Evolutionary conservation across 2,797 vertebrate genomes (phyloP).

Genomic region (Syndactyla subalaris): DNA sequence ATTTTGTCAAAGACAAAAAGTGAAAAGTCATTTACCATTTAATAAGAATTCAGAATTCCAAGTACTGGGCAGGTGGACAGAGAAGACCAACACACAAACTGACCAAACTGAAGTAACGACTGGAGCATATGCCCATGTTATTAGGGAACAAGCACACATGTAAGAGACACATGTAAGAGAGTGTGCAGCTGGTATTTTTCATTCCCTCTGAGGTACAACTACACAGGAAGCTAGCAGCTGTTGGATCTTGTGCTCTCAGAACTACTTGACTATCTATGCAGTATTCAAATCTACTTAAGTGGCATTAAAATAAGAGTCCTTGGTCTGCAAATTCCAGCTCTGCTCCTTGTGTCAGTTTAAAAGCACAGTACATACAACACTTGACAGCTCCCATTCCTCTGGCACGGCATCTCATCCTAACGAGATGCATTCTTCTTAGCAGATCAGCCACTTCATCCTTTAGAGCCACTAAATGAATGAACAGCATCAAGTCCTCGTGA

Average conservation of each 20-base stretch:
- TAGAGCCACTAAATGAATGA: background rate
- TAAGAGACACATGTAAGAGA: background rate
- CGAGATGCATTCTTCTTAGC: background rate
- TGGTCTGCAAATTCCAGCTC: background rate
- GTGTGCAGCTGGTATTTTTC: background rate
- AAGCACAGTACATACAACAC: background rate
- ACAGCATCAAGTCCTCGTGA: background rate
- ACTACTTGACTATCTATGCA: background rate
- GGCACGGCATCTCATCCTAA: constrained; percentile 5
- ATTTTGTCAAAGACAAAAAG: background rate
- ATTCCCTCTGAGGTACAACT: background rate
- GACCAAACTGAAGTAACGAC: background rate
- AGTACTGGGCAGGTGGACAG: background rate
- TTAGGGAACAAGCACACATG: background rate
- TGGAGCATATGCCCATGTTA: background rate
- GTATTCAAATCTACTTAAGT: background rate
- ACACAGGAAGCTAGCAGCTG: background rate
- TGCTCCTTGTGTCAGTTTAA: background rate
- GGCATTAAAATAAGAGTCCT: background rate
- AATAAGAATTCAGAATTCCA: background rate
- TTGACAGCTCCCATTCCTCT: background rate
- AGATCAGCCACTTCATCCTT: constrained; percentile 38
- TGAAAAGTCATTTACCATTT: background rate
- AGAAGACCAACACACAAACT: background rate
- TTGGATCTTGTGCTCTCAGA: background rate